Conservation (phyloP, 2,888 invertebrate genomes). For the Osedax frankpressi region DNA sequence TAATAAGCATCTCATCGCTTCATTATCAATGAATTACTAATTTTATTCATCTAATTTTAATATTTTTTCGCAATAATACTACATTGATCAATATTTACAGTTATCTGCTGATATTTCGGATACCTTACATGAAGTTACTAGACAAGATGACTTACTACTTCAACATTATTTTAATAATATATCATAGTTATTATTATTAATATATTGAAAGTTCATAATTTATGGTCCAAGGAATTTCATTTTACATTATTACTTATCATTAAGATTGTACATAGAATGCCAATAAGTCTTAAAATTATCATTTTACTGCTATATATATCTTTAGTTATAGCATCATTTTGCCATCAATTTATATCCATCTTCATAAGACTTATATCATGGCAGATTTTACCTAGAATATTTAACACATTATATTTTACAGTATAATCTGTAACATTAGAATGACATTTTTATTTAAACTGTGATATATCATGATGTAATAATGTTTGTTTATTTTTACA, state of each 20-base stretch:
- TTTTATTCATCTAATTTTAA: not conserved
- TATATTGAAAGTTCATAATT: not conserved
- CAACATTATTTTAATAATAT: conserved; percentile 24
- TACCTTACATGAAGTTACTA: conserved; percentile 24
- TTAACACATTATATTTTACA: too few species aligned
- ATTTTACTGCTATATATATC: not conserved
- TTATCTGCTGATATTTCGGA: conserved; percentile 12
- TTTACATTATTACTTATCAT: too few species aligned
- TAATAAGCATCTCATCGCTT: too few species aligned
- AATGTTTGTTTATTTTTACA: not conserved
- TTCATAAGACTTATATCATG: too few species aligned
- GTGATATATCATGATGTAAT: not conserved
- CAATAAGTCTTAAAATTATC: not conserved
- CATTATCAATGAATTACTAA: too few species aligned
- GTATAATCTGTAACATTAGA: too few species aligned
- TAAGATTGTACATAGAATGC: not conserved
- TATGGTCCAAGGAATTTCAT: not conserved
- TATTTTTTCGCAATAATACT: not conserved
- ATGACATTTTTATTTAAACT: not conserved
- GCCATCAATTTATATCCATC: too few species aligned
- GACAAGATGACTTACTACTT: conserved; percentile 26
- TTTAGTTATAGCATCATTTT: not conserved
- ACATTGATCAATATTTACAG: not conserved
- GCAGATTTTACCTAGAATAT: too few species aligned
- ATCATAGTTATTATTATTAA: not conserved